These are phyloP conservation scores for Apolygus lucorum DNA, from an alignment of 1,140 invertebrate genomes.

Conservation along the genomic window DNA sequence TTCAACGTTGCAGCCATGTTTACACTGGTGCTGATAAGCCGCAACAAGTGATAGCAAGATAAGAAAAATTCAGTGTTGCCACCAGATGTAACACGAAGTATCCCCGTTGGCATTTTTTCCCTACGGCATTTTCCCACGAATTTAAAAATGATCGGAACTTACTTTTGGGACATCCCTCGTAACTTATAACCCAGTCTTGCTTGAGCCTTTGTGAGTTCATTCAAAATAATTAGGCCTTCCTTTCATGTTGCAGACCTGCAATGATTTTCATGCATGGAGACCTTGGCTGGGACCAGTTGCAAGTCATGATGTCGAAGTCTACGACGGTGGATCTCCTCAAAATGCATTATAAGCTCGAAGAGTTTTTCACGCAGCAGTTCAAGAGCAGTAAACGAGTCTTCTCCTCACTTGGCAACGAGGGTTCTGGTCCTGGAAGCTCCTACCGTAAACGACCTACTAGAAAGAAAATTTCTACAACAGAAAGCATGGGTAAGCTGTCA, in stretches of 20 bases:
- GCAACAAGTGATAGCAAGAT: no score
- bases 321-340: constrained; percentile 93
- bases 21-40: no score
- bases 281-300: constrained; percentile 87
- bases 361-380: constrained; percentile 94
- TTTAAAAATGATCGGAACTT: no score
- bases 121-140: no score
- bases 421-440: constrained; percentile 15
- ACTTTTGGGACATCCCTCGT: no score
- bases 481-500: constrained; percentile 22
- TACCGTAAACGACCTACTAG: constrained; percentile 24
- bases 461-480: constrained; percentile 25
- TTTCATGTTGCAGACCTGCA: constrained; percentile 56
- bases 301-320: constrained; percentile 91
- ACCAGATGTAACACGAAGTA: no score
- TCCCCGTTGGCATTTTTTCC: no score
- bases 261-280: constrained; percentile 89
- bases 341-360: constrained; percentile 92
- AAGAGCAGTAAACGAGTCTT: constrained; percentile 87
- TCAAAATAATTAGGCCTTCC: no score
- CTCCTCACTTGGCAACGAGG: constrained; percentile 49
- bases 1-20: no score
- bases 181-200: no score
- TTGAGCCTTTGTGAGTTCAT: no score
- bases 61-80: no score